Base-by-base conservation (phyloP, 1,140 invertebrate species). In the Cotesia vestalis region DNA sequence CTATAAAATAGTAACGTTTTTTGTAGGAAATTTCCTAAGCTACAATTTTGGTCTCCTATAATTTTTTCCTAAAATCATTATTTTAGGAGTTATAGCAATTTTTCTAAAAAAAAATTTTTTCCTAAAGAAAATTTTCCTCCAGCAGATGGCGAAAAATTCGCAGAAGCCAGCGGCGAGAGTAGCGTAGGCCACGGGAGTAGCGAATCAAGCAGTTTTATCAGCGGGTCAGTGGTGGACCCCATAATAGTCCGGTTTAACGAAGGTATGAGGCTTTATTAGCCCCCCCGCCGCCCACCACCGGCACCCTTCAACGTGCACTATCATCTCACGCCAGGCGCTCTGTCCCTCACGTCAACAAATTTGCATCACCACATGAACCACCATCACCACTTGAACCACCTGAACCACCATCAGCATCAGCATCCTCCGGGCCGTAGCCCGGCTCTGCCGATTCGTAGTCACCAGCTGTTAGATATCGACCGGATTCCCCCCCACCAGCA, bases 241-340 rank as follows among this genome's bases (percentile, higher is more conserved):
- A 88, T 93, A 76, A 91, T 92, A 77, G 91, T 92, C 77, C 92
- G 90, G 88, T 92, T 92, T 84, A 91, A 92, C 88, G 91, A 93
- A 91, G 91, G 91, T 91, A 92, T 92, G 91, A 90, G 90, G 81
- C 89, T 92, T 85, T 91, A 91, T 88, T 91, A 88, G 86, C 86
- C 85, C 86, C 84, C 85, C 82, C 84, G 84, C 80, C 84, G 84
- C 79, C 81, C 83, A 80, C 40, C 40, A 46, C 40, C 40, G 40
- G 27, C 27, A 27, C 84, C 85, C 80, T 84, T 84, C 80, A 86
- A 86, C 81, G 80, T 86, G 80, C 85, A 85, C 81, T 87, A 87
- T 11, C 40, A 46, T 80, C 83, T 87, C 81, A 84, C 85, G 77
- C 85, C 85, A 78, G 83, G 85, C 78, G 83, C 80, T 76, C 79